phyloP scores from a whole-genome alignment of 2,888 invertebrate species.

The Idaea dimidiata region DNA sequence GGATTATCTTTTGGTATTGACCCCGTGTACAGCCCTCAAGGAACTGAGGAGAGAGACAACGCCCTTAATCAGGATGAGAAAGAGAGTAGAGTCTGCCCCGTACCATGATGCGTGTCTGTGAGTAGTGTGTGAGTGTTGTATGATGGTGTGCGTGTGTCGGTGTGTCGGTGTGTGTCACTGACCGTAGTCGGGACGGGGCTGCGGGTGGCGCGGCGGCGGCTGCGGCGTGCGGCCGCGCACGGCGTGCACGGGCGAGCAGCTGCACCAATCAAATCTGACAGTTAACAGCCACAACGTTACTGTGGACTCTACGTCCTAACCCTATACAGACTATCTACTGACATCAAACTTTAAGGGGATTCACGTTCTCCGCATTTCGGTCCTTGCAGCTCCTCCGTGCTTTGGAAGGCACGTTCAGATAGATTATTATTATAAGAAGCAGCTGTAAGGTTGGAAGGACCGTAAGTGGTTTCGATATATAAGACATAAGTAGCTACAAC shows the following conservation, averaged over 20 bases:
- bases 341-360: background rate
- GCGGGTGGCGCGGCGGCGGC: constrained; percentile 72
- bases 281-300: constrained; percentile 63
- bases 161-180: constrained; percentile 71
- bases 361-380: too few species aligned
- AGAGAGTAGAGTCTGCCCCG: background rate
- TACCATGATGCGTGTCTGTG: constrained; percentile 9
- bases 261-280: constrained; percentile 77
- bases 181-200: constrained; percentile 95
- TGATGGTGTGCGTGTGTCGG: constrained; percentile 25
- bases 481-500: background rate
- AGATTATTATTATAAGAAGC: too few species aligned
- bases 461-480: background rate
- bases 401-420: too few species aligned
- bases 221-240: constrained; percentile 83
- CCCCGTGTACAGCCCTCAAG: too few species aligned
- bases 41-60: too few species aligned
- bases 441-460: background rate
- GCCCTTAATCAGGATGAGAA: background rate
- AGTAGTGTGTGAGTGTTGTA: constrained; percentile 16
- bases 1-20: too few species aligned
- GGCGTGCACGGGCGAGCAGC: constrained; percentile 88
- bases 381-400: too few species aligned
- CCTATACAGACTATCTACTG: background rate
- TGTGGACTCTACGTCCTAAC: constrained; percentile 11